phyloP scores from a whole-genome alignment of 1,140 invertebrate genomes.

The Tribolium madens region DNA sequence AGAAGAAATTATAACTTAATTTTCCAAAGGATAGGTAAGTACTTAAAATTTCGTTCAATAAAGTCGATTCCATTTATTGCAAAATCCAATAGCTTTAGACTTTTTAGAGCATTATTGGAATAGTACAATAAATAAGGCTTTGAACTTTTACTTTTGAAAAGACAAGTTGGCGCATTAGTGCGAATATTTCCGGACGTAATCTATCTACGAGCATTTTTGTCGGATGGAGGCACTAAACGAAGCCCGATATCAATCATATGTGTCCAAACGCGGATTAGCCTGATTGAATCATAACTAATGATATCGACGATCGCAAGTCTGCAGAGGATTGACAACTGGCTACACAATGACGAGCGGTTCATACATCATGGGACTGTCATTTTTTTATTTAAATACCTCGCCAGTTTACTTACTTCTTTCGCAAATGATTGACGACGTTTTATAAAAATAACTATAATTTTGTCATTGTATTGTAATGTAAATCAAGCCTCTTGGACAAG shows the following conservation, averaged over 20 bases:
- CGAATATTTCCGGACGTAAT: background rate
- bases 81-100: background rate
- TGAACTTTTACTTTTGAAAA: background rate
- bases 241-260: slow-evolving; percentile 57
- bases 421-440: slow-evolving; percentile 18
- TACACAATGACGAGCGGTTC: slow-evolving; percentile 54
- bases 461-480: background rate
- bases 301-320: slow-evolving; percentile 54
- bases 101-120: background rate
- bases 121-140: background rate
- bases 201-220: slow-evolving; percentile 1
- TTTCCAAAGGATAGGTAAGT: background rate
- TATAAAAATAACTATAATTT: slow-evolving; percentile 18
- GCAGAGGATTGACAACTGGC: slow-evolving; percentile 53
- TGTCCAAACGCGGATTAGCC: slow-evolving; percentile 52
- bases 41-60: background rate
- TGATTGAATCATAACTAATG: slow-evolving; percentile 60
- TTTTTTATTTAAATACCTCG: slow-evolving; percentile 39
- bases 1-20: background rate
- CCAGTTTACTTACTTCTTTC: slow-evolving; percentile 20
- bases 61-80: background rate
- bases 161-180: background rate
- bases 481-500: background rate
- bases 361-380: slow-evolving; percentile 52
- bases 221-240: slow-evolving; percentile 38